phyloP scores from a whole-genome alignment of 2,797 vertebrate species.

The Neostethus bicornis region DNA sequence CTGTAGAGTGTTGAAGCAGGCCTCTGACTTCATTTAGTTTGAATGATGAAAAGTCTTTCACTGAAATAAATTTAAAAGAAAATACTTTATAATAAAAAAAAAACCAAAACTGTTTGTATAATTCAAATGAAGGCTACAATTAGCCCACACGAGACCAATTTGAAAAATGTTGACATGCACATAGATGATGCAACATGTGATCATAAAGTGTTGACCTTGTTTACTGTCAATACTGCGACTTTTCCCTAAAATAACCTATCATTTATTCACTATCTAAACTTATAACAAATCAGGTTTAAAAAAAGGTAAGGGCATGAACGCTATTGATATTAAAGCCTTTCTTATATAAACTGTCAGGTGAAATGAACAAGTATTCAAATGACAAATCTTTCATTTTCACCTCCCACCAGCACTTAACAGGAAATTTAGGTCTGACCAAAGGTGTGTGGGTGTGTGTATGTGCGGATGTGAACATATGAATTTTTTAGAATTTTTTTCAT shows the following conservation, averaged over 20 bases:
- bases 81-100: neutral
- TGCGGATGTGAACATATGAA: slow-evolving; percentile 55
- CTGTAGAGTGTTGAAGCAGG: neutral
- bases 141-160: no score
- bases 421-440: slow-evolving; percentile 68
- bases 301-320: slow-evolving; percentile 58
- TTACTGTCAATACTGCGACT: slow-evolving; percentile 12
- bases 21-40: neutral
- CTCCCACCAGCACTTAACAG: slow-evolving; percentile 69
- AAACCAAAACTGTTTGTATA: neutral
- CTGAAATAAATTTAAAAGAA: neutral
- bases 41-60: neutral
- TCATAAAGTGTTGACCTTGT: slow-evolving; percentile 2
- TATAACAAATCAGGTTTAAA: slow-evolving; percentile 28
- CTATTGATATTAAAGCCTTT: slow-evolving; percentile 73
- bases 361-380: slow-evolving; percentile 61
- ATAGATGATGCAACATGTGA: neutral
- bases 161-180: neutral
- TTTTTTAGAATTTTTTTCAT: slow-evolving; percentile 47
- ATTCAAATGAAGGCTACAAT: no score
- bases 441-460: slow-evolving; percentile 49
- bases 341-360: slow-evolving; percentile 68
- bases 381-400: slow-evolving; percentile 70
- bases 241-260: slow-evolving; percentile 20
- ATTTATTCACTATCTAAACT: slow-evolving; percentile 31